Evolutionary conservation across 2,888 invertebrate genomes (phyloP).

Genomic region (Pandemis heparana): DNA sequence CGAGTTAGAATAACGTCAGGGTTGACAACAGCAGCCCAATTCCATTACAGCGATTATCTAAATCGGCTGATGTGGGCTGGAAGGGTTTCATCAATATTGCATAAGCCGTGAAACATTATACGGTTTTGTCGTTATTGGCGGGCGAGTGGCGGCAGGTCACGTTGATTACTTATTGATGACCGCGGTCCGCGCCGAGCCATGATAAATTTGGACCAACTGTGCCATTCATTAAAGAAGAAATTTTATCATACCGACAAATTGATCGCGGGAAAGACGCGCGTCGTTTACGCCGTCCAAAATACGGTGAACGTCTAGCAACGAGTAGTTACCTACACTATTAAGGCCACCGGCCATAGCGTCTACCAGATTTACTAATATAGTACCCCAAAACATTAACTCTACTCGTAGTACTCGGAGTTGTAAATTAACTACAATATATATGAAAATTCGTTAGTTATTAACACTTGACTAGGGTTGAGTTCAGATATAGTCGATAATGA

Average conservation of each 20-base stretch:
- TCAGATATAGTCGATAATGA: too few relatives aligned
- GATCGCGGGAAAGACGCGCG: constrained; percentile 17
- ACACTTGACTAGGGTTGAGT: too few relatives aligned
- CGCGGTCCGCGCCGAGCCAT: constrained; percentile 56
- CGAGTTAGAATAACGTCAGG: constrained; percentile 20
- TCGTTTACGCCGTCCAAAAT: constrained; percentile 34
- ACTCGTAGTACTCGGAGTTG: too few relatives aligned
- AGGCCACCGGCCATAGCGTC: constrained; percentile 15
- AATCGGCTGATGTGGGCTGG: constrained; percentile 52
- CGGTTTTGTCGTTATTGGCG: constrained; percentile 41
- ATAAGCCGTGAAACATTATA: constrained; percentile 47
- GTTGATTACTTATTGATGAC: constrained; percentile 81
- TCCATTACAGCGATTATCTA: constrained; percentile 51
- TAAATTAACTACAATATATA: background rate
- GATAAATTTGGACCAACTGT: constrained; percentile 70
- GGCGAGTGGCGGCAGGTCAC: constrained; percentile 54
- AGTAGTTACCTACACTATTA: constrained; percentile 4
- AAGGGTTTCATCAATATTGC: constrained; percentile 56
- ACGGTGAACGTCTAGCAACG: constrained; percentile 28
- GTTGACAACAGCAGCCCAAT: constrained; percentile 40
- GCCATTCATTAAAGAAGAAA: constrained; percentile 58
- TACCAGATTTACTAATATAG: background rate
- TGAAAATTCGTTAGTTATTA: too few relatives aligned
- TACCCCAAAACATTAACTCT: background rate
- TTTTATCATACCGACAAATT: constrained; percentile 33